A percentile compares a stretch with the other conserved stretches of the same genome.
These are phyloP conservation scores for Eristalis tenax DNA, from an alignment of 2,888 invertebrate species.

Conservation along the genomic window DNA sequence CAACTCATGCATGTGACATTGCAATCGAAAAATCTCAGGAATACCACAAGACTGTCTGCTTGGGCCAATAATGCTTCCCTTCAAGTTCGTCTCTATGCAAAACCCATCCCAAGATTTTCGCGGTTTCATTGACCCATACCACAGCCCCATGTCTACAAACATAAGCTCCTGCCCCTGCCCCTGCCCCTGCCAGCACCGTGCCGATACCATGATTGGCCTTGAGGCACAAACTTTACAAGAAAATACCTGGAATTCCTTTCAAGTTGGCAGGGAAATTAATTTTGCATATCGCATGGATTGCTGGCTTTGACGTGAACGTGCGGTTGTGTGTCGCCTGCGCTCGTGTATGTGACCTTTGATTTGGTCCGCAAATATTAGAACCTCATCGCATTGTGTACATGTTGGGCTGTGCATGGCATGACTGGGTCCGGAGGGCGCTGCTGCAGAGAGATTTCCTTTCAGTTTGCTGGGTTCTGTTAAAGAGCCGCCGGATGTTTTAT, in stretches of 20 bases:
- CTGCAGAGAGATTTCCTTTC: conserved; percentile 1
- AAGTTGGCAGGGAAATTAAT: conserved; percentile 57
- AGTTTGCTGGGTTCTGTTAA: conserved; percentile 15
- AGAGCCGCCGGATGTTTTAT: conserved; percentile 43
- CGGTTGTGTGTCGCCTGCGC: background rate
- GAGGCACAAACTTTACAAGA: conserved; percentile 29
- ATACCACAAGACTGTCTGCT: background rate
- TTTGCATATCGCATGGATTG: conserved; percentile 52
- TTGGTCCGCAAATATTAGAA: conserved; percentile 53
- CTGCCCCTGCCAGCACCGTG: background rate
- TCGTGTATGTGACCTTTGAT: conserved; percentile 34
- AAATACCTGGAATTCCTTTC: conserved; percentile 57
- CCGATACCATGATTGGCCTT: conserved; percentile 36
- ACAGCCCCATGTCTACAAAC: background rate
- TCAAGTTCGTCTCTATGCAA: background rate
- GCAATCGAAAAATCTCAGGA: background rate
- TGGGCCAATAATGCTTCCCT: background rate
- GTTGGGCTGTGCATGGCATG: background rate
- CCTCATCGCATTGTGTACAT: conserved; percentile 2
- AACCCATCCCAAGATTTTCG: background rate
- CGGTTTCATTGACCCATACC: background rate
- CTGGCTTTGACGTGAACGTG: conserved; percentile 34
- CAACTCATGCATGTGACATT: background rate
- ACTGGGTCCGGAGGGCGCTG: background rate
- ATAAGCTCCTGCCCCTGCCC: background rate